Base-by-base conservation (phyloP, 2,888 invertebrate species). In the Epinotia ramella region DNA sequence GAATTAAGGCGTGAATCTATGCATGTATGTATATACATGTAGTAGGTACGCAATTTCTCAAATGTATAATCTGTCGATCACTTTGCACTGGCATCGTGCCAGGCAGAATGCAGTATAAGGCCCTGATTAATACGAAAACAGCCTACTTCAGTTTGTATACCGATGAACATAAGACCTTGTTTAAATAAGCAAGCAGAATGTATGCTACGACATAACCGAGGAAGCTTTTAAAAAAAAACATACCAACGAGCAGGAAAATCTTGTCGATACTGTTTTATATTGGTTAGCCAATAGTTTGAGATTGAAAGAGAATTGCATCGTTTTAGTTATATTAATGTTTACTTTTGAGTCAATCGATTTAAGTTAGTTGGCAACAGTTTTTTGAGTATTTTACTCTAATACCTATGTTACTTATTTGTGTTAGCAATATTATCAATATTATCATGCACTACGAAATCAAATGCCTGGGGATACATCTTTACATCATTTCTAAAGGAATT, bases 141-240 rank as follows among this genome's bases (percentile, higher is more conserved):
- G 44, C 24, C n/a, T 44, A 57, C 24, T 12, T 33, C 12, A 24
- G 11, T 12, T 4, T 16, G 33, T 18, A 28, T 12, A 33, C 2
- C 2, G 11, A 6, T 5, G 53, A 28, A 53, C 33, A 66, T 66
- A 33, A 6, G 18, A 18, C 18, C 0, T 53, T 66, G 28, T 56
- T 3, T 7, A 24, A 46, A 13, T 49, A 24, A 3, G 0, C 11
- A n/a, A 16, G 18, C 16, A 16, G n/a, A 40, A 59, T 46, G 59
- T 59, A 24, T 18, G 40, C 18, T 33, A 16, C 56, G 16, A 44
- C 3, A 60, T 69, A 44, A 44, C 68, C 59, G 44, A 46, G 68
- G 46, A n/a, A 59, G 59, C 46, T 69, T 69, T 69, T 59, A 46
- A 46, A 46, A 44, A 69, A 28, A 60, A 69, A 24, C 24, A 66